Conservation (phyloP, 1,140 invertebrate species). For the Ceratosolen fusciceps region DNA sequence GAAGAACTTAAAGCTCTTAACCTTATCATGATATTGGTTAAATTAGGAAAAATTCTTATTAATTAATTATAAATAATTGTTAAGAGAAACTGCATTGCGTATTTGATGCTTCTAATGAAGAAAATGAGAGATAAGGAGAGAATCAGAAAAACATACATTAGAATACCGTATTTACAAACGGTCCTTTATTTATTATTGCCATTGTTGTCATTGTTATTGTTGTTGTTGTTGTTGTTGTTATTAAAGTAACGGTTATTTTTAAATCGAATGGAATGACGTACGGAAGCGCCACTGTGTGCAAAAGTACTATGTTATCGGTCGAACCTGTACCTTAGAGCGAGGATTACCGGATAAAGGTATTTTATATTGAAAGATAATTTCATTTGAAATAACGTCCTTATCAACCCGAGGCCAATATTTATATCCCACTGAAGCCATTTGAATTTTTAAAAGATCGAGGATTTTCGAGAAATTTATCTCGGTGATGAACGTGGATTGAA, state of each 20-base stretch:
- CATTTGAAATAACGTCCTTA: no score
- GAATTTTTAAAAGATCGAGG: no score
- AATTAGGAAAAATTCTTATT: not conserved
- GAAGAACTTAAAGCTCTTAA: no score
- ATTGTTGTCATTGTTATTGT: no score
- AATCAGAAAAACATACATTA: not conserved
- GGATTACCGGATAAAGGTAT: not conserved
- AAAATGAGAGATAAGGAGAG: not conserved
- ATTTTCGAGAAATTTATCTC: no score
- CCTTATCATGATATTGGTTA: not conserved
- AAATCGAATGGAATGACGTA: not conserved
- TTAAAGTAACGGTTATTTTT: not conserved
- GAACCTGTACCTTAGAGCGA: not conserved
- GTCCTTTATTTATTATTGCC: not conserved
- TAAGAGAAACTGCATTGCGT: constrained; percentile 1
- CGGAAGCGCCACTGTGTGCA: not conserved
- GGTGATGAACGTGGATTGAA: no score
- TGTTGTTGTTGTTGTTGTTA: no score
- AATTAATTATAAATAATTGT: constrained; percentile 8
- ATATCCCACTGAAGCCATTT: no score
- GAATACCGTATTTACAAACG: not conserved
- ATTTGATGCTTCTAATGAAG: not conserved
- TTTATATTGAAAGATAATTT: not conserved
- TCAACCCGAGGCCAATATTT: no score
- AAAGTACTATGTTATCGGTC: not conserved